These are phyloP conservation scores for Anableps anableps DNA, from an alignment of 2,797 vertebrate species.

Conservation along the genomic window DNA sequence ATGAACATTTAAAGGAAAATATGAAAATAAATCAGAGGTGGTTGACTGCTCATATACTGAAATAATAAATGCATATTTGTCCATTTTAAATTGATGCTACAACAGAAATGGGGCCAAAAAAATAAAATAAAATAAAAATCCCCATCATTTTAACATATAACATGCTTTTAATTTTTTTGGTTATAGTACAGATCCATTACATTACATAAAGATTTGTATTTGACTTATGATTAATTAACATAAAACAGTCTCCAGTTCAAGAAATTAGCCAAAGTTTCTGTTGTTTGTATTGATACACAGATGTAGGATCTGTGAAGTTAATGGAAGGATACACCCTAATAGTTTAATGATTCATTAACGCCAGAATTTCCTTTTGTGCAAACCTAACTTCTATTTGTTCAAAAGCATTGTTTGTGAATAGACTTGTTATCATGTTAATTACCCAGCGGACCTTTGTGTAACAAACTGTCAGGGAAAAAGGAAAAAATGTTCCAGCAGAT, in stretches of 20 bases:
- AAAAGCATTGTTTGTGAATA: background rate
- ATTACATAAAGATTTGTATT: background rate
- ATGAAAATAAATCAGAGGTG: background rate
- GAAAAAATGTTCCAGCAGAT: background rate
- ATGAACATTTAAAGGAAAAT: background rate
- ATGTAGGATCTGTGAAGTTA: background rate
- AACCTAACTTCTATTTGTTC: background rate
- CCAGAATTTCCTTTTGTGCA: background rate
- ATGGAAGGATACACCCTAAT: background rate
- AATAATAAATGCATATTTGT: background rate
- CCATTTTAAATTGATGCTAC: background rate
- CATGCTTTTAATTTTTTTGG: background rate
- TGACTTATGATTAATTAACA: background rate
- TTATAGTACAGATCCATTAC: background rate
- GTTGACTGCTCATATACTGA: background rate
- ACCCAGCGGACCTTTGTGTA: background rate
- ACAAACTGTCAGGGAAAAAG: background rate
- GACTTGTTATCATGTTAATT: constrained; percentile 1
- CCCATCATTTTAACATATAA: background rate
- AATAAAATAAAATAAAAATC: too few species aligned
- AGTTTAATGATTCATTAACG: background rate
- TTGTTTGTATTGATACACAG: background rate
- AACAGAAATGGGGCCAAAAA: background rate
- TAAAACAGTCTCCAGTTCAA: background rate
- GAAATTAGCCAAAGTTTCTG: background rate